Base-by-base conservation (phyloP, 2,888 invertebrate genomes). In the Hyalella azteca region DNA sequence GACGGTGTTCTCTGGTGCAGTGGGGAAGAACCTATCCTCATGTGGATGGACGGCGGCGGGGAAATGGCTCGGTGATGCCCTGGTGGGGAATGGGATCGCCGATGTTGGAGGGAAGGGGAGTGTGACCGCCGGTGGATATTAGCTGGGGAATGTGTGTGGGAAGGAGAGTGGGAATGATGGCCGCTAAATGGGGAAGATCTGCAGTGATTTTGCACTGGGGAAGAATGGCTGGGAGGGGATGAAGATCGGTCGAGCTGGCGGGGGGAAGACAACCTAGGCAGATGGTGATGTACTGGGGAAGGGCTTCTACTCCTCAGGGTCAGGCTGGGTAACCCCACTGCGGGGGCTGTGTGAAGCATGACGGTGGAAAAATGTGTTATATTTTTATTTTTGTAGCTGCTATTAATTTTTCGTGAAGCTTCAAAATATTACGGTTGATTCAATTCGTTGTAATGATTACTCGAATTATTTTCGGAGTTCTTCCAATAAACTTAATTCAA, bases 151-250 rank as follows among this genome's bases (percentile, higher is more conserved):
- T 54, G 54, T 9, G 54, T 54, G 15, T 36, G 36, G 9, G 15
- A 45, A 29, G 66, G 66, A 32, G 66, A 66, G 19, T 66, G 32
- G 66, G 32, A 36, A 0, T n/a, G 7, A 36, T 66, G 66, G 66
- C 36, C n/a, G 36, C 36, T 36, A 19, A 32, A 66, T 15, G 66
- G 66, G 2, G 66, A 66, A n/a, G n/a, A n/a, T 66, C 66, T 66
- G 36, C 36, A 36, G 36, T 36, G 66, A 36, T 32, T n/a, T 9
- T 11, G 9, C 29, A 54, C 5, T 66, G 81, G 80, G 78, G 81
- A 80, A 60, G 80, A 78, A 32, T 80, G 77, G 75, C 83, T 78
- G 29, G 80, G 54, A 40, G 81, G 78, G 45, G 50, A 78, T 66
- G 79, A 54, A 19, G 79, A 80, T 13, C 66, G 73, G 39, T 60